Base-by-base conservation (phyloP, 2,888 invertebrate genomes). In the Lycaena phlaeas region DNA sequence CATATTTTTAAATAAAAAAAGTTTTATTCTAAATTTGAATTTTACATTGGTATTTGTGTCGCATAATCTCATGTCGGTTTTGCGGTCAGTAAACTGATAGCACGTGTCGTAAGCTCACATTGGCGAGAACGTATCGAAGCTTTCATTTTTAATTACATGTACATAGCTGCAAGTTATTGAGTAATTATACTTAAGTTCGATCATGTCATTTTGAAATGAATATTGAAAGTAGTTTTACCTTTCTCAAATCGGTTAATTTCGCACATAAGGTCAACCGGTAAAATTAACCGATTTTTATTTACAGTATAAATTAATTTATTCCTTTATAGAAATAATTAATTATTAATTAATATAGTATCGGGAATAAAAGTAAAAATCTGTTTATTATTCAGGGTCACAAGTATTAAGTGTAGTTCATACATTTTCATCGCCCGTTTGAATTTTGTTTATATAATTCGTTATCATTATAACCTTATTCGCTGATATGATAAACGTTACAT, bases 51-150 rank as follows among this genome's bases (percentile, higher is more conserved):
- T 34, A 22, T 34, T 17, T 11, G 12, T 18, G 14, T 9, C 34
- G 34, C 22, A 15, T 34, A 6, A 22, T 22, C 9, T 9, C 27
- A 18, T 40, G 34, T 38, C 14, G 36, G 42, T 37, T 36, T 41
- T 36, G 43, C 38, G 41, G 46, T 44, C 45, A 36, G 46, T 41
- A 48, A 44, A 40, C 39, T 22, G 39, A 45, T 27, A 37, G 39
- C 45, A 46, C 43, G 46, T 46, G 46, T 49, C 43, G 49, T 40
- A 48, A 46, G 40, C 50, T 37, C 14, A 29, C 14, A 14, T 15
- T 12, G 12, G 22, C 11, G 25, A 12, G 14, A 12, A 11, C 22
- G 31, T 26, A 3, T 7, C 17, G 27, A 9, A 31, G 39, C 39
- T 39, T 31, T 30, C 31, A 39, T 31, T 31, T 39, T 26, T 15